phyloP scores from a whole-genome alignment of 64 coral and sea anemone species.

The Orbicella faveolata region DNA sequence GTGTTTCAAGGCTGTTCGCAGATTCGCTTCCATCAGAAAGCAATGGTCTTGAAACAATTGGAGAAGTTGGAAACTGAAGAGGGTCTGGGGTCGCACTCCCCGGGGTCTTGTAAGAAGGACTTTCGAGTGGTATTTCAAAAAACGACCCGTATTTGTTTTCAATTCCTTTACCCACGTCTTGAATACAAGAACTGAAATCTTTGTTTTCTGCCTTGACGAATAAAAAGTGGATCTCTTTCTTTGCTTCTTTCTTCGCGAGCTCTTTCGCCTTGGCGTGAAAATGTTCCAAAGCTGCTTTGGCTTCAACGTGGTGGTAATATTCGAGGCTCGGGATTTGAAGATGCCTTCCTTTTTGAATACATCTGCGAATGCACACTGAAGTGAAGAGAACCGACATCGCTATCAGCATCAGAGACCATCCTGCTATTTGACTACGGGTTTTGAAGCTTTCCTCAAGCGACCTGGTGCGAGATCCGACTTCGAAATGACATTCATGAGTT shows the following conservation, averaged over 20 bases:
- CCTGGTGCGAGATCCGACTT: background rate
- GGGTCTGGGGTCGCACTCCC: background rate
- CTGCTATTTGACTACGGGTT: constrained; percentile 23
- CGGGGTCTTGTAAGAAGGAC: background rate
- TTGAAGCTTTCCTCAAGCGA: background rate
- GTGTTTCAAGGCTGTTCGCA: background rate
- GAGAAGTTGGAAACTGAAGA: background rate
- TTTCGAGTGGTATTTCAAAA: background rate
- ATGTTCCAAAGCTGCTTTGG: background rate
- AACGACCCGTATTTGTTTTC: background rate
- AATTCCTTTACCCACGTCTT: background rate
- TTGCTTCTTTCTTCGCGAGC: background rate
- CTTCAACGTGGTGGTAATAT: constrained; percentile 30
- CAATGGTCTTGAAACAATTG: background rate
- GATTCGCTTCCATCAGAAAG: background rate
- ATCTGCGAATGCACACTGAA: background rate
- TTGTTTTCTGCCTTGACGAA: background rate
- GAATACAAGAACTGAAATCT: background rate
- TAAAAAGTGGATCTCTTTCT: background rate
- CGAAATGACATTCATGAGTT: background rate
- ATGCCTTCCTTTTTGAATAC: background rate
- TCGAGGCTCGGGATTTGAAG: constrained; percentile 11
- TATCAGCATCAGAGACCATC: constrained; percentile 9
- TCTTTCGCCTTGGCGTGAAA: constrained; percentile 12
- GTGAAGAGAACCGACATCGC: background rate